Conservation (phyloP, 2,113 vertebrate species). For the Puntigrus tetrazona region DNA sequence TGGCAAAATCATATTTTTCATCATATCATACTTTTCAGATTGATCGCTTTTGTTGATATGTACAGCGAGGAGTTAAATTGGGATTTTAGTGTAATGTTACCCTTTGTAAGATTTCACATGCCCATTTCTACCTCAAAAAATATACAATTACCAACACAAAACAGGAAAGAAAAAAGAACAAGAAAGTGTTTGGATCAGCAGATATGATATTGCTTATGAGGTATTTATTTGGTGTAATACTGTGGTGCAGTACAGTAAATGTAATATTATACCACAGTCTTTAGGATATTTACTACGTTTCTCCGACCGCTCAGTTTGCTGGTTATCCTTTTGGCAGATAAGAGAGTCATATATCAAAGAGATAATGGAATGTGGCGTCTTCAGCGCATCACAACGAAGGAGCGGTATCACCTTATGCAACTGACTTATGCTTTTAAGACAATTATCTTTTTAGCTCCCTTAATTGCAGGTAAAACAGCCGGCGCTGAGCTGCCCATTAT, state of each 20-base stretch:
- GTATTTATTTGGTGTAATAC: slow-evolving; percentile 23
- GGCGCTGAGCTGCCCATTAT: slow-evolving; percentile 48
- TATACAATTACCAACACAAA: not conserved
- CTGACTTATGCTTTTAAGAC: slow-evolving; percentile 52
- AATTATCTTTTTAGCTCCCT: slow-evolving; percentile 59
- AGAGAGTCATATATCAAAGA: slow-evolving; percentile 29
- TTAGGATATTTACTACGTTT: slow-evolving; percentile 32
- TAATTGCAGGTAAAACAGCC: slow-evolving; percentile 59
- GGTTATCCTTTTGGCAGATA: slow-evolving; percentile 38
- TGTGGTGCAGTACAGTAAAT: slow-evolving; percentile 1
- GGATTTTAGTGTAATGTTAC: not conserved
- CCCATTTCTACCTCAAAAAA: not conserved
- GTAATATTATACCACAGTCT: not conserved
- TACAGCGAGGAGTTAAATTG: not conserved
- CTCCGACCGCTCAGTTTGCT: slow-evolving; percentile 38
- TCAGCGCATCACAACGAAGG: slow-evolving; percentile 39
- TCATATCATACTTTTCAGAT: not conserved
- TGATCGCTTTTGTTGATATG: not conserved
- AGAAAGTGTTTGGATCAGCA: not conserved
- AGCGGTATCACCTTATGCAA: slow-evolving; percentile 31
- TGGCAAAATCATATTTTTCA: not conserved
- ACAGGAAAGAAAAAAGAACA: not conserved
- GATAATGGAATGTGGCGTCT: slow-evolving; percentile 54
- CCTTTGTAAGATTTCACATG: not conserved
- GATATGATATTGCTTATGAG: not conserved